Conservation (phyloP, 2,888 invertebrate species). For the Frankliniella fusca region DNA sequence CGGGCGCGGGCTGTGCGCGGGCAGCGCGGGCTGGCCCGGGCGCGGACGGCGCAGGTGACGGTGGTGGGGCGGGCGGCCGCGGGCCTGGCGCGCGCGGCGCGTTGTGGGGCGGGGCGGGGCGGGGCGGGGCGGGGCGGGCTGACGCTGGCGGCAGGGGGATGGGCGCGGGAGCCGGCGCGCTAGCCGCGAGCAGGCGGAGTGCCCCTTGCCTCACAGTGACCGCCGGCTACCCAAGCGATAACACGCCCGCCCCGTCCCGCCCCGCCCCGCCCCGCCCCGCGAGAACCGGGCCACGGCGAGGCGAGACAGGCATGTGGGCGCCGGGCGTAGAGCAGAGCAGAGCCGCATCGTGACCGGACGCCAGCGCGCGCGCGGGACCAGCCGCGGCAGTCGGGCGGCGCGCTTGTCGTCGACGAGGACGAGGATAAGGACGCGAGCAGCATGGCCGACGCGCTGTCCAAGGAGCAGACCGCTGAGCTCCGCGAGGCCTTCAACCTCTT, state of each 20-base stretch:
- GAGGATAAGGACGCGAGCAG: background rate
- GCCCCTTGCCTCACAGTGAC: background rate
- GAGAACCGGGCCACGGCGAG: background rate
- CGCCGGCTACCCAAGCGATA: background rate
- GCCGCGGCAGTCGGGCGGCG: background rate
- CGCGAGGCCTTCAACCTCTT: constrained; percentile 29
- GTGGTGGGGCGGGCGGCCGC: background rate
- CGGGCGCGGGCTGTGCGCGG: background rate
- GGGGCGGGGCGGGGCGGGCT: background rate
- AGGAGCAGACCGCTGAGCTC: constrained; percentile 27
- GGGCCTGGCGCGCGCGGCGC: background rate
- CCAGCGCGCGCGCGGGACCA: background rate
- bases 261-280: background rate
- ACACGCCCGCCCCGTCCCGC: background rate
- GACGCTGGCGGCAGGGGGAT: background rate
- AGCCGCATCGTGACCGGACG: background rate
- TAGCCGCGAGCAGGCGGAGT: background rate
- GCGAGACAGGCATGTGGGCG: background rate
- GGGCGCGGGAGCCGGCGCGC: background rate
- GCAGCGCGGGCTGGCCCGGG: background rate
- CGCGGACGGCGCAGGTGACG: background rate
- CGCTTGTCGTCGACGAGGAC: background rate
- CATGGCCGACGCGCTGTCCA: constrained; percentile 22
- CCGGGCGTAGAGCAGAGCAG: background rate
- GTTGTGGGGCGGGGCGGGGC: background rate